Evolutionary conservation across 2,888 invertebrate genomes (phyloP), one percentile per base, ranked within the genome.

Genomic region (Sesamia inferens): DNA sequence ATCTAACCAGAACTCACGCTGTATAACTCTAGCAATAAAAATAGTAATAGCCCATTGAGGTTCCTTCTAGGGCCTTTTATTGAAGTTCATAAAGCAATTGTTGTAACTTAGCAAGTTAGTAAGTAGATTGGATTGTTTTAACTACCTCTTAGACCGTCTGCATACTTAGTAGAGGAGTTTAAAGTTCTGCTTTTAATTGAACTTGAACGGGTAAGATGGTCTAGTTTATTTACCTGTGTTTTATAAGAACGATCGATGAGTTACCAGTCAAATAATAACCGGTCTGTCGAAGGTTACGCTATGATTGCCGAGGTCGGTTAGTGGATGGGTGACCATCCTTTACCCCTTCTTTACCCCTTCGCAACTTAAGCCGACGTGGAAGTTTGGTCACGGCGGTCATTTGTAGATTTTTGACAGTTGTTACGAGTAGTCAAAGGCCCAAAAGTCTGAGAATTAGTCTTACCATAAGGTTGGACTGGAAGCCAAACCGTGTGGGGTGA

Each of bases 21-120:
- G 70, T 65, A 69, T 71, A 77, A 78, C 79, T 70, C 79, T 70
- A 76, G 73, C 63, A 78, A 79, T 85, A 83, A 82, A 85, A 82
- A 61, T 79, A 79, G 78, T 75, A 73, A 82, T 78, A 78, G 73
- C 65, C 79, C 72, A 83, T 85, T 78, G 75, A 19, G 74, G 79
- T 83, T 83, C 65, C 71, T 75, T 64, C 68, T 74, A 77, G 78
- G 65, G 69, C 63, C 66, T 80, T 84, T 80, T 85, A 85, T 84
- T 73, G 78, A 81, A 81, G 73, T 84, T 85, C 74, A 74, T 80
- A 78, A 83, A 81, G 83, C 79, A 85, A 80, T 80, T 76, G 76
- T 59, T 57, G 51, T 62, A 59, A 64, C 39, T 71, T 16, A 65
- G 74, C 58, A 7, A 79, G 80, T 79, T 79, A 58, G 63, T 70